Percentiles rank a stretch among this genome's conserved stretches.
These are phyloP conservation scores for Rhogogaster chlorosoma DNA, from an alignment of 2,888 invertebrate genomes.

Conservation along the genomic window DNA sequence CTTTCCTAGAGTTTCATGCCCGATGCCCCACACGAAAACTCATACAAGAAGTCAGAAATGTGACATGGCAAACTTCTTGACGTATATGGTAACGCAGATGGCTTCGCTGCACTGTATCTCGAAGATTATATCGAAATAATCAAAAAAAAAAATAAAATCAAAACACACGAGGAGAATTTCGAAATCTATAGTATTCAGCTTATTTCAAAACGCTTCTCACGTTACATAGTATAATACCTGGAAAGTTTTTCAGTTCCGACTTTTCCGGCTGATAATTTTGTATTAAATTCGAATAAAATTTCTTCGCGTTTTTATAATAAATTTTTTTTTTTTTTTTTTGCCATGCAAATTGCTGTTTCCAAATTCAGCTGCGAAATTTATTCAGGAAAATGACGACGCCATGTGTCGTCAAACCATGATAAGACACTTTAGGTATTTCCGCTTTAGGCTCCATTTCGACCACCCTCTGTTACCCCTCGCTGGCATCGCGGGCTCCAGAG, in stretches of 20 bases:
- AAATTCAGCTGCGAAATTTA: not conserved
- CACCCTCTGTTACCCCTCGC: slow-evolving; percentile 1
- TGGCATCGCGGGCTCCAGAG: not conserved
- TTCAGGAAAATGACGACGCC: not conserved
- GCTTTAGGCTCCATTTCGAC: slow-evolving; percentile 10
- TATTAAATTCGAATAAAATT: not conserved
- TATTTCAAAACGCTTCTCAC: not conserved
- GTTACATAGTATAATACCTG: not conserved
- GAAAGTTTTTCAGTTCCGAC: not conserved
- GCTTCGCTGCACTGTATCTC: not conserved
- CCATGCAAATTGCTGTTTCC: not conserved
- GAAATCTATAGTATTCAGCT: not conserved
- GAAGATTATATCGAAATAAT: not conserved
- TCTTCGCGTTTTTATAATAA: not conserved
- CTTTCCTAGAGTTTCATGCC: not conserved
- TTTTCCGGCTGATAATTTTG: not conserved
- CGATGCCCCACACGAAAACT: not conserved
- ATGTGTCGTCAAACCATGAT: not conserved
- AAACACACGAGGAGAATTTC: not conserved
- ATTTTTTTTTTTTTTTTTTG: not conserved
- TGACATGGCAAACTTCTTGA: not conserved
- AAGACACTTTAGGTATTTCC: not conserved
- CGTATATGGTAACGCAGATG: not conserved
- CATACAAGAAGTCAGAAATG: not conserved
- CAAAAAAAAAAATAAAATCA: not conserved